Evolutionary conservation across 2,113 vertebrate genomes (phyloP), one percentile per base, ranked within the genome.

Genomic region (Eira barbara): DNA sequence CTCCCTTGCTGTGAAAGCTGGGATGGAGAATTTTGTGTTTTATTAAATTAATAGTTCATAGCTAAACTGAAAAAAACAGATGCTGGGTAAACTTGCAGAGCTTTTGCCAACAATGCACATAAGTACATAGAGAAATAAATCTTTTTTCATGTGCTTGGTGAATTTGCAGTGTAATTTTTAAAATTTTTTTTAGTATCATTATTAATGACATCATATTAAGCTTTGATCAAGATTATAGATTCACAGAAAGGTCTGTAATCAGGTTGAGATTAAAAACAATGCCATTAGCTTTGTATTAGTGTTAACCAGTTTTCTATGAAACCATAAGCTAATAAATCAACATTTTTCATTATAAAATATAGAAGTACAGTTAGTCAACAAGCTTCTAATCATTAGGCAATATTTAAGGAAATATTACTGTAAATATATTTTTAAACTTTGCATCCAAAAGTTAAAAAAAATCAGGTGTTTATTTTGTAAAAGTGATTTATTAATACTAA

Each of bases 271-370:
- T n/a, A 63, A 92, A 83, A 73, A 93, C 67, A 91, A n/a, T 83
- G 76, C 42, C 52, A 95, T 29, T 93, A 88, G 55, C 36, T 86
- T 61, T 95, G 31, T 63, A 87, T 82, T 69, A 52, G 4, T 52
- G 15, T 93, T 88, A 86, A 81, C 20, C 73, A 69, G 49, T 93
- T 83, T 91, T 80, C 91, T 80, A 45, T 74, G 45, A 76, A 89
- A 17, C 4, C 20, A 49, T 57, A 74, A 89, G 39, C 25, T 86
- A 93, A 61, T 89, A 97, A 94, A 95, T 61, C 59, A 61, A 67
- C 65, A 76, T 76, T 96, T 95, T 81, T 95, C 29, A 47, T 86
- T 92, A 61, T 89, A 97, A 94, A 95, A 84, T 80, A 80, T 49
- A 74, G 79, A 81, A 85, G 17, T 74, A 78, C 27, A 83, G 34